Evolutionary conservation across 2,888 invertebrate species (phyloP).

Genomic region (Lepidocyrtoides sp.): DNA sequence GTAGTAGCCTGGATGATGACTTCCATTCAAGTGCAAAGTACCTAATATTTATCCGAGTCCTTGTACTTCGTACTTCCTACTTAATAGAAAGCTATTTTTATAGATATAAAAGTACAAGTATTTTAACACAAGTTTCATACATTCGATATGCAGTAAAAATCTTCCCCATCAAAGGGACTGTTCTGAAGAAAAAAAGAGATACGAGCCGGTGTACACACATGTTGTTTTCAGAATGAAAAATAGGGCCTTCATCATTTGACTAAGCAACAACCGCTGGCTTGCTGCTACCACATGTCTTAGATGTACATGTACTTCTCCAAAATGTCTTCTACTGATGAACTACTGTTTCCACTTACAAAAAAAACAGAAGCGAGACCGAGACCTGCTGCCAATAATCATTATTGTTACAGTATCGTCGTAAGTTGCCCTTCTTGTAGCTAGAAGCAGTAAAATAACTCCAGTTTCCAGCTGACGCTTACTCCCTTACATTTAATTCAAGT

Average conservation of each 20-base stretch:
- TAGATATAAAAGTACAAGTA: not conserved
- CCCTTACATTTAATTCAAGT: not conserved
- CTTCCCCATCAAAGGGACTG: not conserved
- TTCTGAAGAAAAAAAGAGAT: conserved; percentile 22
- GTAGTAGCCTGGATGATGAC: conserved; percentile 55
- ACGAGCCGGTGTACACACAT: conserved; percentile 60
- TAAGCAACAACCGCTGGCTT: conserved; percentile 20
- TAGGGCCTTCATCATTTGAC: conserved; percentile 7
- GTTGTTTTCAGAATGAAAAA: conserved; percentile 57
- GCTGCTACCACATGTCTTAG: conserved; percentile 16
- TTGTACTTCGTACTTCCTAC: conserved; percentile 70
- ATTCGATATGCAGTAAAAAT: not conserved
- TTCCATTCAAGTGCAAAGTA: conserved; percentile 72
- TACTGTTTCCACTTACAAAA: not conserved
- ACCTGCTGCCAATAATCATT: conserved; percentile 54
- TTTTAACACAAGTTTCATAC: conserved; percentile 35
- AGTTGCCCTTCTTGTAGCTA: conserved; percentile 6
- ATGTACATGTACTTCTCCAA: not conserved
- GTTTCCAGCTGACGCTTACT: conserved; percentile 83
- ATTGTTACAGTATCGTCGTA: conserved; percentile 35
- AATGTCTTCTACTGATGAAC: conserved; percentile 15
- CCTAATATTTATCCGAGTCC: conserved; percentile 58
- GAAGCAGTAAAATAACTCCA: conserved; percentile 45
- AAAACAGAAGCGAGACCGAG: conserved; percentile 11
- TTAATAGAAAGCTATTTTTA: conserved; percentile 22